phyloP scores from a whole-genome alignment of 2,113 vertebrate species.

The Cricetomys ansorgei region DNA sequence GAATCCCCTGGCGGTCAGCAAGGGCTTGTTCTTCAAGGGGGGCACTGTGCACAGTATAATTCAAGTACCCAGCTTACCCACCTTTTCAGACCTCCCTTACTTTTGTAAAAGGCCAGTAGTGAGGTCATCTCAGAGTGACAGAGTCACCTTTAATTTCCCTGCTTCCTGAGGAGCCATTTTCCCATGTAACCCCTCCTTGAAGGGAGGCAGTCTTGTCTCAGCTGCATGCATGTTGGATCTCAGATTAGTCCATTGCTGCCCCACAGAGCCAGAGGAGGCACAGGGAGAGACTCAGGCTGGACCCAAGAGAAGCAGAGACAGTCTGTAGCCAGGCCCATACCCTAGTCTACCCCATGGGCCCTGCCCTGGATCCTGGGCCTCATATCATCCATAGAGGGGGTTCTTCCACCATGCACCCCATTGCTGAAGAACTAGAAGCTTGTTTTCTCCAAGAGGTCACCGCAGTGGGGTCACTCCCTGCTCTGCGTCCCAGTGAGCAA shows the following conservation, averaged over 20 bases:
- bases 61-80: neutral
- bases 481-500: neutral
- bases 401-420: neutral
- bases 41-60: neutral
- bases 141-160: neutral
- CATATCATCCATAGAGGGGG: too few relatives aligned
- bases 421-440: neutral
- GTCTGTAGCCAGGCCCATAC: neutral
- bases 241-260: neutral
- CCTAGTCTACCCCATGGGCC: too few relatives aligned
- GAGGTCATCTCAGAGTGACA: constrained; percentile 2
- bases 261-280: neutral
- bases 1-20: neutral
- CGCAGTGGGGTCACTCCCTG: neutral
- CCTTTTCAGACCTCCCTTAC: neutral
- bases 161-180: neutral
- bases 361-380: neutral
- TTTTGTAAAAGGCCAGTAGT: neutral
- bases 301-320: neutral
- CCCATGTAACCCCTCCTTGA: neutral
- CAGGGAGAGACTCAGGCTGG: neutral
- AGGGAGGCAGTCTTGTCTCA: neutral
- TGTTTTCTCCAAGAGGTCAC: neutral
- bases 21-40: neutral
- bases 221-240: neutral